Evolutionary conservation across 2,113 vertebrate species (phyloP).

Genomic region (Pomatostomus ruficeps): DNA sequence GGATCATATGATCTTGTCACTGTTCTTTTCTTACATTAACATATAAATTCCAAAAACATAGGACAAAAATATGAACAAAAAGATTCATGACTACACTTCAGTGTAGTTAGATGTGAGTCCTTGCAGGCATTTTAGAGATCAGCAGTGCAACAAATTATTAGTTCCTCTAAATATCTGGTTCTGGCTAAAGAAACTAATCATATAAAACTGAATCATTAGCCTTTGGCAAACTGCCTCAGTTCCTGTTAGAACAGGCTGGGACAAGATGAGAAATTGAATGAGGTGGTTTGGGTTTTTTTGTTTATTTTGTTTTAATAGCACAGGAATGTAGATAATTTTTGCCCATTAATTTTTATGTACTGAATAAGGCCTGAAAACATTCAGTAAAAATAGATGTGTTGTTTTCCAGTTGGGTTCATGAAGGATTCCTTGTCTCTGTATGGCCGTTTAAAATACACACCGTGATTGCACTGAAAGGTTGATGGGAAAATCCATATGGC

Average conservation of each 20-base stretch:
- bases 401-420: neutral
- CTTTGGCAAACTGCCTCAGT: neutral
- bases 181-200: constrained; percentile 18
- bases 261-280: neutral
- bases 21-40: neutral
- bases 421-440: neutral
- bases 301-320: neutral
- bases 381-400: neutral
- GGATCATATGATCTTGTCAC: neutral
- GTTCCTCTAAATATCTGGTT: constrained; percentile 1
- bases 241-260: neutral
- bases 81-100: neutral
- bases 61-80: neutral
- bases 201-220: neutral
- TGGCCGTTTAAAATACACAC: neutral
- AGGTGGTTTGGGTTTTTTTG: neutral
- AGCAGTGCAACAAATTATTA: constrained; percentile 17
- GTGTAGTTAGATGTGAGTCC: neutral
- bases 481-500: neutral
- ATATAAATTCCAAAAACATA: neutral
- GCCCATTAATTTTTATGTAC: neutral
- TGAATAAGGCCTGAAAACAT: neutral
- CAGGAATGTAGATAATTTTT: neutral
- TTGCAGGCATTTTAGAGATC: neutral
- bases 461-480: neutral